Evolutionary conservation across 2,888 invertebrate genomes (phyloP), one percentile per base, ranked within the genome.

Genomic region (Hirtodrosophila trivittata): DNA sequence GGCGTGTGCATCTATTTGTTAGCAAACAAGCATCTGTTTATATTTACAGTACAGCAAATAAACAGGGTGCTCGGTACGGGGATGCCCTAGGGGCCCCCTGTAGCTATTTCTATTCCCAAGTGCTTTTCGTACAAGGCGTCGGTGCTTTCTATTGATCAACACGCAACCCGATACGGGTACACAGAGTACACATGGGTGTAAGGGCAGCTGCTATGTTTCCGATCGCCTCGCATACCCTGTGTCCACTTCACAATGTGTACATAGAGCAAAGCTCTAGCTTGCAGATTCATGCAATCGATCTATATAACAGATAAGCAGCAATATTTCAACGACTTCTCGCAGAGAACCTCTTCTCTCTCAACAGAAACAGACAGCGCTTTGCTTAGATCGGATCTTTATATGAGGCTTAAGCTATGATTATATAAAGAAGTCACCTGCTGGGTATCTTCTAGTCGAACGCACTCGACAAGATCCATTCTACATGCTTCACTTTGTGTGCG

Each of bases 91-190:
- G 12, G 13, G 52, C 33, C 21, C 62, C 33, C 37, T 26, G 45
- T 54, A 30, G 38, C 41, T 55, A 51, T 21, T 21, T 21, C 18
- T 54, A 59, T 63, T 60, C 60, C 62, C 77, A 77, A 81, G 70
- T 77, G 84, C 69, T 66, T 71, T 43, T 41, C 28, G 46, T 76
- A 41, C n/a, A 54, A 26, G 21, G 10, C 18, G 60, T 49, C 71
- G 71, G 60, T 32, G 56, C 49, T 77, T 81, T 77, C 82, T 52
- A 71, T 85, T 77, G 85, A 80, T 85, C 78, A 66, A 35, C 65
- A 62, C 41, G 85, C 57, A 82, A 80, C 30, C 28, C 18, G 68
- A 80, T 85, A 82, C 47, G 85, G 69, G 75, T 64, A 81, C 77
- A 74, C 43, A 68, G 57, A 58, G 33, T 10, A 12, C 9, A 28